Base-by-base conservation (phyloP, 2,113 vertebrate genomes). In the Barnardius zonarius region DNA sequence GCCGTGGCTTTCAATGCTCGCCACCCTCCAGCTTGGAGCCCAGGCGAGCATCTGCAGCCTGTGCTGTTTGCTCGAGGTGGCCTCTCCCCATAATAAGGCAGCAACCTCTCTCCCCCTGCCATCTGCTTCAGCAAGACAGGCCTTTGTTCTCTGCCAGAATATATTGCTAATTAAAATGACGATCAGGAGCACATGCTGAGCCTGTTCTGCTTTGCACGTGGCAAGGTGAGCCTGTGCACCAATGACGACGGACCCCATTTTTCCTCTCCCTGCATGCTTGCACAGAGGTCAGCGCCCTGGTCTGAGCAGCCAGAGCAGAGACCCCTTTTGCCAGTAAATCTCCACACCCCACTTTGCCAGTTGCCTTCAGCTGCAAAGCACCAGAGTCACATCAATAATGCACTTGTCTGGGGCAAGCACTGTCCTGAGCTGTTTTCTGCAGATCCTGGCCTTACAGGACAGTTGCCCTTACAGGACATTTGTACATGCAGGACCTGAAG, bases 41-140 rank as follows among this genome's bases (percentile, higher is more conserved):
- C 2, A 10, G 74, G 70, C 10, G 33, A 96, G 97, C 98, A 97
- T 98, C 97, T 97, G 97, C 85, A 93, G 97, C 84, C 75, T 33
- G 46, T 0, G 69, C 74, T 17, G 49, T 35, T 9, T 62, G 88
- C 86, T 80, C 20, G 16, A 17, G 1, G 13, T 11, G 33, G 89
- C 92, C 95, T 90, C 81, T 73, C 80, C 95, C 89, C 88, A 85
- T 76, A 97, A 95, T 25, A 88, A 87, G 61, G 70, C 54, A 78
- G 89, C 76, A 88, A 41, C 90, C 64, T 80, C 92, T 92, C 55
- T 80, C 61, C 91, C 67, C 59, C 85, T 6, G 28, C 98, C 98
- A 98, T 98, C 98, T 98, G 98, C 97, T 97, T 37, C 72, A 55
- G 77, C 1, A 11, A 82, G 90, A 30, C 83, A 86, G 95, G 97